Evolutionary conservation across 2,888 invertebrate species (phyloP).

Genomic region (Linyphia triangularis): DNA sequence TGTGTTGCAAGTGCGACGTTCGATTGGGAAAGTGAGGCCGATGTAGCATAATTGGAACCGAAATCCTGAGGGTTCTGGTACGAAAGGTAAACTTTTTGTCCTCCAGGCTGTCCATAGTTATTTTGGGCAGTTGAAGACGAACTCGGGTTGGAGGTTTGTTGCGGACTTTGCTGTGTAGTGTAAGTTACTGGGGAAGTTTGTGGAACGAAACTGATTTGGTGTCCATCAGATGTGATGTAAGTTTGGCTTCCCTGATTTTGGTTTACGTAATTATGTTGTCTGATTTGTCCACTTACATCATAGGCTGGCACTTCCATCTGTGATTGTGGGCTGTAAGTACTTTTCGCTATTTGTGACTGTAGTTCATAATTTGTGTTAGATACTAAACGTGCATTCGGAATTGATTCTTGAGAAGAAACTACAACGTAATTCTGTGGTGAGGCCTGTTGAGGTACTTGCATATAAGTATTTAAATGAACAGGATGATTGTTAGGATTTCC

Average conservation of each 20-base stretch:
- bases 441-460: background rate
- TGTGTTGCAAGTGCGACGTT: background rate
- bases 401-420: background rate
- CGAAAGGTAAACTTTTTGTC: background rate
- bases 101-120: background rate
- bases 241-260: conserved; percentile 24
- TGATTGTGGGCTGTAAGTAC: background rate
- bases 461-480: background rate
- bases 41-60: background rate
- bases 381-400: background rate
- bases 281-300: background rate
- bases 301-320: conserved; percentile 1
- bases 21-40: background rate
- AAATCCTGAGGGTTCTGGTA: conserved; percentile 35
- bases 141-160: background rate
- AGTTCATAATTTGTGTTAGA: conserved; percentile 3
- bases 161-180: background rate
- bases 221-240: background rate
- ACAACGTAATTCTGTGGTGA: background rate
- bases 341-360: background rate
- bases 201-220: conserved; percentile 1
- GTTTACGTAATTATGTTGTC: background rate
- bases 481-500: background rate
- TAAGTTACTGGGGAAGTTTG: background rate
- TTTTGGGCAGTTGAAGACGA: background rate